Evolutionary conservation across 1,140 invertebrate genomes (phyloP).

Genomic region (Drosophila ogumai): DNA sequence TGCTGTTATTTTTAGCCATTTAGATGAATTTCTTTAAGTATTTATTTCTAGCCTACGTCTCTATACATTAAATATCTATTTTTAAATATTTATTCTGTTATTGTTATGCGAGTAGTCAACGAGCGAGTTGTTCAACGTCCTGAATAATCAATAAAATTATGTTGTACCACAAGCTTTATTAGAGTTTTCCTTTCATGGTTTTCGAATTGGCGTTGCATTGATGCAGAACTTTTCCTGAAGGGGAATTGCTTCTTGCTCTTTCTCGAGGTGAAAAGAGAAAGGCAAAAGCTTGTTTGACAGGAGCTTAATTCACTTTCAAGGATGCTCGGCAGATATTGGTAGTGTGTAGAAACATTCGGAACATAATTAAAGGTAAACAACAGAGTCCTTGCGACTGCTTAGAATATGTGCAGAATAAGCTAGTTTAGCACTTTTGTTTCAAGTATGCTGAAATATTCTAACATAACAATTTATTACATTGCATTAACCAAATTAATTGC

Average conservation of each 20-base stretch:
- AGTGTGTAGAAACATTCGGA: background rate
- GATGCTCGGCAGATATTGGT: slow-evolving; percentile 6
- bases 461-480: background rate
- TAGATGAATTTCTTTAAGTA: slow-evolving; percentile 64
- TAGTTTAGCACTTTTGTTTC: no score
- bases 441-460: background rate
- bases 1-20: slow-evolving; percentile 76
- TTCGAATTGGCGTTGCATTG: background rate
- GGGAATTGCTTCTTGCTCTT: background rate
- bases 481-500: background rate
- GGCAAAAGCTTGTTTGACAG: background rate
- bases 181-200: background rate
- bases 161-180: slow-evolving; percentile 22
- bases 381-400: no score
- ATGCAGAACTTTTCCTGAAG: background rate
- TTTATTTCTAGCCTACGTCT: slow-evolving; percentile 53
- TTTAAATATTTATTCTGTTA: slow-evolving; percentile 49
- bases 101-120: slow-evolving; percentile 67
- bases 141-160: slow-evolving; percentile 63
- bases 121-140: slow-evolving; percentile 49
- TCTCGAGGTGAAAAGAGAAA: background rate
- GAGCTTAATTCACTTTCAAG: background rate
- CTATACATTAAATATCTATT: slow-evolving; percentile 35
- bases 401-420: no score
- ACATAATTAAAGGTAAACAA: slow-evolving; percentile 5